These are phyloP conservation scores for Drosophila navojoa DNA, from an alignment of 1,140 invertebrate species.

Conservation along the genomic window DNA sequence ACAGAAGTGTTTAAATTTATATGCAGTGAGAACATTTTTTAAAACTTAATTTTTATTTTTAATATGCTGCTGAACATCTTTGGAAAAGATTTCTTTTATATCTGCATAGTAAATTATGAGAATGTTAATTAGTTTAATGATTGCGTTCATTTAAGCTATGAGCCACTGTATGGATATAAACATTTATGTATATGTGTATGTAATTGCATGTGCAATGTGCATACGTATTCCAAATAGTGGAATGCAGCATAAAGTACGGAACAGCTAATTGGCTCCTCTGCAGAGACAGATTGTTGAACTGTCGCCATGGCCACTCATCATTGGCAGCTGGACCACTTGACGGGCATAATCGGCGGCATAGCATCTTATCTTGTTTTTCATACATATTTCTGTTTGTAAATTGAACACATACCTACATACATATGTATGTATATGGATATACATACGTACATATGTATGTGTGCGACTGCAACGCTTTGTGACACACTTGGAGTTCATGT, in stretches of 20 bases:
- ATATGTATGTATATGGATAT: too few relatives aligned
- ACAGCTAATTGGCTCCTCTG: constrained; percentile 12
- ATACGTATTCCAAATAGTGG: neutral
- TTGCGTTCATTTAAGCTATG: too few relatives aligned
- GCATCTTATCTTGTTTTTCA: constrained; percentile 41
- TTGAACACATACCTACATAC: neutral
- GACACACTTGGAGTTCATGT: constrained; percentile 40
- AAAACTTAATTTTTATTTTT: too few relatives aligned
- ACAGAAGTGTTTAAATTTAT: too few relatives aligned
- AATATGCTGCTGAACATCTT: too few relatives aligned
- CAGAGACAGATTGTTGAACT: constrained; percentile 75
- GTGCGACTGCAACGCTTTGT: constrained; percentile 22
- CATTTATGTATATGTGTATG: neutral
- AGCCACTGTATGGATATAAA: too few relatives aligned
- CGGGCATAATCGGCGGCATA: constrained; percentile 51
- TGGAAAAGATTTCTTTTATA: too few relatives aligned
- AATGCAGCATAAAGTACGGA: neutral
- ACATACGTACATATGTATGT: constrained; percentile 3
- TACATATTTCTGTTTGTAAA: constrained; percentile 11
- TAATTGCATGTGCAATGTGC: neutral
- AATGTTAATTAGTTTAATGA: too few relatives aligned
- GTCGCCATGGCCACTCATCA: constrained; percentile 32
- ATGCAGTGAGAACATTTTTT: too few relatives aligned
- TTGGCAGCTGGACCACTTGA: constrained; percentile 39
- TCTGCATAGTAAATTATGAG: too few relatives aligned